Base-by-base conservation (phyloP, 2,113 vertebrate genomes). In the Pimephales promelas region DNA sequence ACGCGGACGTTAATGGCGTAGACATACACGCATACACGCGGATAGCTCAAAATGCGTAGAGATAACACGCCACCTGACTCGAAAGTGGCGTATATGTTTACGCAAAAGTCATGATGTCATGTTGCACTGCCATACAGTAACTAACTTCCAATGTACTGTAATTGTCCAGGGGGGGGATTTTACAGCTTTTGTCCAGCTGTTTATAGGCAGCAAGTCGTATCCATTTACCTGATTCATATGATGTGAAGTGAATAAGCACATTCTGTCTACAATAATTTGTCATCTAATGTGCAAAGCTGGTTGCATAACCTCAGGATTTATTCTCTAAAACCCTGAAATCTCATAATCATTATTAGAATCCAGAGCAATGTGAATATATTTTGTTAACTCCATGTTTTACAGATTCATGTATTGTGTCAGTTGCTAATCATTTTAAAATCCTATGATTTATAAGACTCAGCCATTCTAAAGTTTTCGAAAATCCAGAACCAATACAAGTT, bases 311-410 rank as follows among this genome's bases (percentile, higher is more conserved):
- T 45, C 14, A 49, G 47, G 45, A 49, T 74, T 74, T 74, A 74
- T 52, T 20, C 72, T 52, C 72, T 74, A 24, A 31, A 52, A 52
- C 72, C 24, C 72, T 18, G 43, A 47, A 72, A 72, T 72, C 70
- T 72, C 43, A 74, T 74, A 47, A 74, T 74, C 45, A 31, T 74
- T 52, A 74, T 52, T 74, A 31, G 45, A 74, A 74, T 31, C 72
- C 72, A 74, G 72, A 74, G 47, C 72, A 31, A 54, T 74, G 47
- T 10, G 47, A 74, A 54, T 52, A 52, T 74, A 74, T 74, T 74
- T 52, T 52, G 72, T 74, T 74, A 31, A 74, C 72, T 74, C 70
- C 22, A n/a, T 47, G 70, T 45, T 72, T 72, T 72, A 72, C 70
- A 47, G 70, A 72, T 52, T 74, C 72, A 52, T 52, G 72, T 74